phyloP scores from a whole-genome alignment of 2,888 invertebrate genomes.

The Leptogaster cylindrica region DNA sequence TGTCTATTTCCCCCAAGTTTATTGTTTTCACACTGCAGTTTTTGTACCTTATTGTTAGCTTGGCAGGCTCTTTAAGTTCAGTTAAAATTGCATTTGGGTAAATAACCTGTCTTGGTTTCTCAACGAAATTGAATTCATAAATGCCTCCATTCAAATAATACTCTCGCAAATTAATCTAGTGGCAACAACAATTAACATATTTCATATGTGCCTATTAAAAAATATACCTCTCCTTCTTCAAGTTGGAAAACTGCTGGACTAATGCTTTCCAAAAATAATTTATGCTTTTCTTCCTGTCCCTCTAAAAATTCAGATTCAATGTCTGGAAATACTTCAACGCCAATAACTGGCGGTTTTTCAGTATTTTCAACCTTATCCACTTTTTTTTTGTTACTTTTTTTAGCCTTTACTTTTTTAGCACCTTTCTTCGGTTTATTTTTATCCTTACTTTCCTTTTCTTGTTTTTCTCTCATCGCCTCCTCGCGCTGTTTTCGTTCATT shows the following conservation, averaged over 20 bases:
- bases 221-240: conserved; percentile 51
- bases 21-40: too few relatives aligned
- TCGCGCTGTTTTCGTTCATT: conserved; percentile 51
- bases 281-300: conserved; percentile 51
- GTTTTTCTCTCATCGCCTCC: conserved; percentile 48
- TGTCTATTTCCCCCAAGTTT: too few relatives aligned
- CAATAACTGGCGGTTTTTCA: conserved; percentile 50
- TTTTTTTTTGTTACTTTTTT: conserved; percentile 11
- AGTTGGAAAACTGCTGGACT: conserved; percentile 51
- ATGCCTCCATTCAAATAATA: conserved; percentile 56
- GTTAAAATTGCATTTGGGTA: conserved; percentile 53
- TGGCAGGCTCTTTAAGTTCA: conserved; percentile 49
- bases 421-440: not conserved
- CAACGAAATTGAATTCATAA: conserved; percentile 54
- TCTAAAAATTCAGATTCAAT: conserved; percentile 50
- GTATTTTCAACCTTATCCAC: conserved; percentile 36
- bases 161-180: conserved; percentile 55
- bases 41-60: not conserved
- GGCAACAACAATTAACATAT: not conserved
- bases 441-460: conserved; percentile 34
- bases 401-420: not conserved
- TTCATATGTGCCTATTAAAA: not conserved
- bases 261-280: conserved; percentile 35
- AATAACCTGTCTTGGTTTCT: conserved; percentile 51
- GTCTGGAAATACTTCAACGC: conserved; percentile 50